A percentile compares a stretch with the other conserved stretches of the same genome.
Evolutionary conservation across 2,113 vertebrate genomes (phyloP).

Genomic region (Thomomys bottae): DNA sequence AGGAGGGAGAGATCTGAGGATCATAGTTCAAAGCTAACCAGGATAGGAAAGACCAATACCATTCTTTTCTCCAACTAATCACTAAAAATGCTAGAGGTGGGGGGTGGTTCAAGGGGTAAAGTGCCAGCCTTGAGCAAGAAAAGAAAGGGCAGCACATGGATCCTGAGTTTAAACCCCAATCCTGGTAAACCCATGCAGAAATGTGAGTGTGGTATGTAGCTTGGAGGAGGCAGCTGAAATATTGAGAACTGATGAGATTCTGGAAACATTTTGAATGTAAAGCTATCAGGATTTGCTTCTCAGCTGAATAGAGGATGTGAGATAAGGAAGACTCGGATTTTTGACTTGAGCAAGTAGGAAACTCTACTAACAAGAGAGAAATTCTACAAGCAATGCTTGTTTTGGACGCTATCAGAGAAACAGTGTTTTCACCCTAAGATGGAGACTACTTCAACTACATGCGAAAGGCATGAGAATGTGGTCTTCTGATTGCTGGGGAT

Average conservation of each 20-base stretch:
- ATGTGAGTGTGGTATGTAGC: background rate
- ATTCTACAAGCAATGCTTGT: background rate
- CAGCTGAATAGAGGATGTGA: background rate
- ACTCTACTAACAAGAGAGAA: background rate
- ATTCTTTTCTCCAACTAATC: too few species aligned
- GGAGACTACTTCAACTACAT: background rate
- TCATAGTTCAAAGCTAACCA: too few species aligned
- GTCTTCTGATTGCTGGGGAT: background rate
- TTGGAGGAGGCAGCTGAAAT: background rate
- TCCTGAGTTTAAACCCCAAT: too few species aligned
- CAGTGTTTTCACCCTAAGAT: background rate
- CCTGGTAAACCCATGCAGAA: too few species aligned
- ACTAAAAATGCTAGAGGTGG: too few species aligned
- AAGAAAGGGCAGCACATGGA: too few species aligned
- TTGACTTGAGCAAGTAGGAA: background rate
- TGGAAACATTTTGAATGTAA: background rate
- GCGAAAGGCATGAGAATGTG: background rate
- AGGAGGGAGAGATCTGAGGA: too few species aligned
- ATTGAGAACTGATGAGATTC: background rate
- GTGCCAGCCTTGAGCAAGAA: too few species aligned
- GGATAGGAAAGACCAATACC: too few species aligned
- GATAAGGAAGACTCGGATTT: background rate
- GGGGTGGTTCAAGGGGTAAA: too few species aligned
- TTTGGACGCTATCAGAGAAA: background rate
- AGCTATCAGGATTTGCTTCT: background rate